Conservation (phyloP, 2,797 vertebrate genomes). For the Lemur catta region DNA sequence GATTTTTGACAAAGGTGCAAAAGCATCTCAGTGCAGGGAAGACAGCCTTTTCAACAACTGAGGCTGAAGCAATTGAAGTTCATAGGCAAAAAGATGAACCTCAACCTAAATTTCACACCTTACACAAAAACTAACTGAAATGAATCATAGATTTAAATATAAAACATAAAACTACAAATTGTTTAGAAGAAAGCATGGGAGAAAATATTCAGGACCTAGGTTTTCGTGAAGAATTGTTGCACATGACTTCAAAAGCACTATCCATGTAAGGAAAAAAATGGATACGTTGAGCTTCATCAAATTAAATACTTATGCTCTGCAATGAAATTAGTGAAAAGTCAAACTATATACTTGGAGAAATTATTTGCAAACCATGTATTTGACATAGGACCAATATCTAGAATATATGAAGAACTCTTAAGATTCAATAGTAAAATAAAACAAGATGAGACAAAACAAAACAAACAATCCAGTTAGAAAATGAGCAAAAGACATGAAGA, state of each 20-base stretch:
- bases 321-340: constrained; percentile 49
- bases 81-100: background rate
- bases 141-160: constrained; percentile 22
- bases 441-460: constrained; percentile 41
- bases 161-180: constrained; percentile 17
- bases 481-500: constrained; percentile 39
- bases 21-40: background rate
- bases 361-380: constrained; percentile 44
- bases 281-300: constrained; percentile 40
- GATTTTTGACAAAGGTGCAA: constrained; percentile 5
- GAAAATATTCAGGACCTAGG: background rate
- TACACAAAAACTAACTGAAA: constrained; percentile 27
- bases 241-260: background rate
- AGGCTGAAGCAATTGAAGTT: background rate
- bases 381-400: constrained; percentile 33
- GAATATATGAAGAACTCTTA: constrained; percentile 56
- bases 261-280: background rate
- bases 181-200: background rate
- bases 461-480: constrained; percentile 61
- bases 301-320: constrained; percentile 21
- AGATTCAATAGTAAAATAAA: constrained; percentile 56
- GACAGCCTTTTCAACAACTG: background rate
- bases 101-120: background rate
- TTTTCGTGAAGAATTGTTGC: constrained; percentile 30
- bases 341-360: constrained; percentile 44